Evolutionary conservation across 2,797 vertebrate species (phyloP).

Genomic region (Staurois parvus): DNA sequence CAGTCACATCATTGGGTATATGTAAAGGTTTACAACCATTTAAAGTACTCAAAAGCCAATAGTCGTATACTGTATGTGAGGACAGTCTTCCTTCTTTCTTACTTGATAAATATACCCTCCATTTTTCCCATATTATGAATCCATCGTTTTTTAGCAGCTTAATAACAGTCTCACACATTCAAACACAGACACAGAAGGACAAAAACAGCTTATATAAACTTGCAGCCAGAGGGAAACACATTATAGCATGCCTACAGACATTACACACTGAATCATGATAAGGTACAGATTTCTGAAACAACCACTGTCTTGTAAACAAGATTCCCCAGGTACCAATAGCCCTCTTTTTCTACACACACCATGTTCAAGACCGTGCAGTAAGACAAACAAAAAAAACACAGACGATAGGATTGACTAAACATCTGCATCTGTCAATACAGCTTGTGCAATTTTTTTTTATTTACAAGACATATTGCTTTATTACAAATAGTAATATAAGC

Average conservation of each 20-base stretch:
- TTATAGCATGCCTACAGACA: constrained; percentile 17
- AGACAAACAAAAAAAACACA: background rate
- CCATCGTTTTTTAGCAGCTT: background rate
- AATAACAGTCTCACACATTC: constrained; percentile 24
- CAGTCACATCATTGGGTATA: no score
- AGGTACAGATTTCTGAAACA: background rate
- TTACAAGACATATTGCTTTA: background rate
- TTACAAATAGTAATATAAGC: background rate
- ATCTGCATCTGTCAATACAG: background rate
- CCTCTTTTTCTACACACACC: background rate
- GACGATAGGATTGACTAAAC: background rate
- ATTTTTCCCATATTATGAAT: background rate
- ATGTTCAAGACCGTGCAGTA: background rate
- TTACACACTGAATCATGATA: constrained; percentile 22
- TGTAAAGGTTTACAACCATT: no score
- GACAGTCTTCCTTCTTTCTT: no score
- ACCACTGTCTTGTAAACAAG: background rate
- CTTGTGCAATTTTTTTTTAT: background rate
- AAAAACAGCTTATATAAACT: constrained; percentile 9
- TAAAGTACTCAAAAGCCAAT: no score
- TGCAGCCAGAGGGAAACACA: background rate
- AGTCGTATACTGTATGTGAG: no score
- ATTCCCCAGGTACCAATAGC: constrained; percentile 19
- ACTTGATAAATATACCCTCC: background rate
- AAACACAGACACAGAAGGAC: constrained; percentile 18